Base-by-base conservation (phyloP, 1,140 invertebrate genomes). In the Archivesica marissinica region DNA sequence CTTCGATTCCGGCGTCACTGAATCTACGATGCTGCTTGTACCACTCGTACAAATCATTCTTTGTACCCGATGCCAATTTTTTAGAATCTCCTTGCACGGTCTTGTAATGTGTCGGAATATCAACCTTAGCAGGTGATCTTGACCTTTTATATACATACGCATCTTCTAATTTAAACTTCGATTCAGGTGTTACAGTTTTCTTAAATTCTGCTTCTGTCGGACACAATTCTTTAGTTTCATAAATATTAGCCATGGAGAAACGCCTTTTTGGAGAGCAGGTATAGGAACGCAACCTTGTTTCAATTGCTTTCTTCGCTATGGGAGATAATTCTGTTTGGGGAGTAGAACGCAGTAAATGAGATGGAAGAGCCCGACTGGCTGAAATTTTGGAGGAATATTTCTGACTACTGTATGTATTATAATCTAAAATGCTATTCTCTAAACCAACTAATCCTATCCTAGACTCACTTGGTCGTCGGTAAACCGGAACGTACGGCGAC, bases 391-490 rank as follows among this genome's bases (percentile, higher is more conserved):
- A 25, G 33, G 76, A 64, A 75, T 59, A 74, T 61, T 74, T 83
- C 28, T 75, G 52, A 61, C 50, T 61, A 59, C 76, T 39, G 11
- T 39, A 54, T 13, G 13, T 61, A 28, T 68, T 80, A 59, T 13
- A 80, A 30, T 59, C 59, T 61, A 75, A 30, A 0, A n/a, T 25
- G 25, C 78, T 81, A 72, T 54, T 74, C 33, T 72, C 66, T 82
- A 72, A 20, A 74, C 50, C 50, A 61, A 56, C 44, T 41, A 75
- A 7, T 20, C 56, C 52, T 56, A 75, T 33, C 52, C 77, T 64
- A 68, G 61, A 90, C 91, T 91, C 81, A 93, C 92, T 88, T 89
- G 91, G 91, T 76, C 87, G 86, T 54, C 90, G 88, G 88, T 91
- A 93, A 41, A 92, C 87, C 38, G 91, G 89, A 25, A 91, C 77